Base-by-base conservation (phyloP, 2,888 invertebrate genomes). In the Incurvaria masculella region DNA sequence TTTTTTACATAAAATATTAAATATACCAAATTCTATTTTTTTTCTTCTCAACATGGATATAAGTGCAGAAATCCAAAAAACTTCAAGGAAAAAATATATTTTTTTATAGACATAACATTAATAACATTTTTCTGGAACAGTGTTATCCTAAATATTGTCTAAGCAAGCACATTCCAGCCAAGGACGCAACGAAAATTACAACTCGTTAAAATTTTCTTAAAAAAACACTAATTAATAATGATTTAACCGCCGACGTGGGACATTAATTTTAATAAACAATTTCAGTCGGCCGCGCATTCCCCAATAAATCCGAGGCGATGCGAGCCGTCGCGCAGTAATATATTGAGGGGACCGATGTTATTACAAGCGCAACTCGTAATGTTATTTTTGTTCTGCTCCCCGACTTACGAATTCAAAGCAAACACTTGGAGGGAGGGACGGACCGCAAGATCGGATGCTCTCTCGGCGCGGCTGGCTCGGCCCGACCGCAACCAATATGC, bases 301-400 rank as follows among this genome's bases (percentile, higher is more conserved):
- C 33, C 14, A 33, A 72, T 73, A 73, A 73, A 72, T 72, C 70
- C 66, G 59, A 63, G 59, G 58, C 61, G 69, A 65, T 65, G 66
- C 56, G 62, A 62, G 64, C 64, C 71, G 73, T 72, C 74, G 73
- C 72, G 73, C 72, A 70, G 68, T 71, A 68, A 72, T 73, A 73
- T 74, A 73, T 73, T 74, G 71, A 33, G 33, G 33, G 72, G 72
- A 72, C 75, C 70, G 72, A 74, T 74, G 72, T 75, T 75, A 71
- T 74, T 73, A 73, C 72, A 73, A 75, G 73, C 71, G 60, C 61
- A 62, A 68, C 67, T 68, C 69, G 67, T 69, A 67, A 66, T 70
- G 73, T 72, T 75, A 75, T 75, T 75, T 75, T 73, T 69, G 68
- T 71, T 61, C 66, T 62, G 63, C 66, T 64, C 66, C 61, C 57